Base-by-base conservation (phyloP, 2,888 invertebrate genomes). In the Steinernema scapterisci region DNA sequence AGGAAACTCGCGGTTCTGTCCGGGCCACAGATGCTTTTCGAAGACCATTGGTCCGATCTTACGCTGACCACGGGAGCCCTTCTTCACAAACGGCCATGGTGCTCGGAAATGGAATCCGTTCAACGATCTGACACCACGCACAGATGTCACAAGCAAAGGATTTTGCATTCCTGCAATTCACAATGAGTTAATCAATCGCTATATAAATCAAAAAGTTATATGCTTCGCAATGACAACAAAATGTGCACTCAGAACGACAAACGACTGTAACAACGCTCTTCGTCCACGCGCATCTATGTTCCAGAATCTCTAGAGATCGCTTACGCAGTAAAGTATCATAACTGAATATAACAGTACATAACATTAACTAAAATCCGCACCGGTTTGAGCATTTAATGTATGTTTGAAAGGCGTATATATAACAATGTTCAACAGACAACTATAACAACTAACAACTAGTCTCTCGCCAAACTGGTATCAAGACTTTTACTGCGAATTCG, bases 51-150 rank as follows among this genome's bases (percentile, higher is more conserved):
- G 86, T 7, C 86, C 86, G 44, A 86, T 84, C 76, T 86, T 86
- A 7, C 86, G 77, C 72, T 80, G 81, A 73, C 86, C 86, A 2
- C 48, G 74, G 7, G 77, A 75, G n/a, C 83, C 83, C 77, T 86
- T 85, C 77, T 86, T 86, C 19, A 83, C 83, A 77, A 86, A 84
- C 16, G 85, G 84, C 85, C 85, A 86, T 7, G 86, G 86, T 7
- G 86, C 78, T 27, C 78, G 78, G 76, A 85, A 86, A 51, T 83
- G 76, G 38, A 74, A 76, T 1, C 75, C 54, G 72, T 83, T 78
- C 9, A 86, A 76, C 13, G 82, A 83, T 7, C 86, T 79, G 6
- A 86, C 86, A 1, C 82, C 81, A 31, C 83, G 52, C 9, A 16
- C 44, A 0, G 75, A 63, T n/a, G 52, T 38, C 27, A 63, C 63